These are phyloP conservation scores for Rhineura floridana DNA, from an alignment of 2,113 vertebrate genomes.

Conservation along the genomic window DNA sequence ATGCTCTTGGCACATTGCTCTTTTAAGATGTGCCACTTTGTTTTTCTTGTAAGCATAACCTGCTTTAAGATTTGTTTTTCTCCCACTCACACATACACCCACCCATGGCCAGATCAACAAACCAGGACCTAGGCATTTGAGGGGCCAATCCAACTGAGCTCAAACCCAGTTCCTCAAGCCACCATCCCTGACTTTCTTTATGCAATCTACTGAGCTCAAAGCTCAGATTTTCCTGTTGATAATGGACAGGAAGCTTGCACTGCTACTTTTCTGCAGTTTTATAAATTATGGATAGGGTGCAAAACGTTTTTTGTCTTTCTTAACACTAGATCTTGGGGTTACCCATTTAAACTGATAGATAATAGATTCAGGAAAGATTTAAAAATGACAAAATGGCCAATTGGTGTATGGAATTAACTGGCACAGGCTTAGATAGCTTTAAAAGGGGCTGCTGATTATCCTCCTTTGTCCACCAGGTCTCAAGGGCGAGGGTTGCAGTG, in stretches of 20 bases:
- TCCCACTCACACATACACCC: no score
- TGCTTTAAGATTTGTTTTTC: neutral
- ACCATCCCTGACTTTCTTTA: neutral
- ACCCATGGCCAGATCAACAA: neutral
- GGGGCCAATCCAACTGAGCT: neutral
- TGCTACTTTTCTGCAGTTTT: neutral
- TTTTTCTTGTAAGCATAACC: neutral
- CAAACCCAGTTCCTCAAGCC: neutral
- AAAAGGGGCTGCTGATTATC: no score
- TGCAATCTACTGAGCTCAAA: neutral
- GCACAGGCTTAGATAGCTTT: no score
- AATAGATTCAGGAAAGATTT: neutral
- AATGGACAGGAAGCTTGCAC: neutral
- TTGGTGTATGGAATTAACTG: no score
- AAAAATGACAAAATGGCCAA: no score
- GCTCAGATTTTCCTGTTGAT: neutral
- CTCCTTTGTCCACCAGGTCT: no score
- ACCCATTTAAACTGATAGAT: neutral
- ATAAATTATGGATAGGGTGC: neutral
- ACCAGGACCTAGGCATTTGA: neutral
- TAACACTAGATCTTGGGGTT: neutral
- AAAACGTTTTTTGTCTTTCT: neutral
- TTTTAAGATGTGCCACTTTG: constrained; percentile 31
- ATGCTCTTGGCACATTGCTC: constrained; percentile 15
- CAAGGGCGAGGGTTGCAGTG: no score